A percentile compares a stretch with the other conserved stretches of the same genome.
Conservation (phyloP, 1,140 invertebrate species). For the Olivierus martensii region DNA sequence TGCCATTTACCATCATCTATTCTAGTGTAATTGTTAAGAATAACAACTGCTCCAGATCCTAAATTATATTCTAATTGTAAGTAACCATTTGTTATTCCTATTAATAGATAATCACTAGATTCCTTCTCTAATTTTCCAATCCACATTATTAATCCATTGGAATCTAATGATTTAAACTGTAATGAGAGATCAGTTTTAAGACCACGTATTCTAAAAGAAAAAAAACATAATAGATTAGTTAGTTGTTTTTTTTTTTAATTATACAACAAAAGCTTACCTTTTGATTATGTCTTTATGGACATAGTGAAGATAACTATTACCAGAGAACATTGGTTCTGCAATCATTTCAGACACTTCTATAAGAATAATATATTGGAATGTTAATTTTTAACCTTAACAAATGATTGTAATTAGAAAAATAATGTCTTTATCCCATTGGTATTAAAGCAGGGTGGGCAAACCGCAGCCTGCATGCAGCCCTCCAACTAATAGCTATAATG, state of each 20-base stretch:
- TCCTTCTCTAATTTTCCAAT: conserved; percentile 51
- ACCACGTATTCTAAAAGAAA: conserved; percentile 49
- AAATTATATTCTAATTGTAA: conserved; percentile 45
- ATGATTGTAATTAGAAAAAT: too few relatives aligned
- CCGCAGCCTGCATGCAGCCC: too few relatives aligned
- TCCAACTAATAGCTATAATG: too few relatives aligned
- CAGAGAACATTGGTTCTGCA: conserved; percentile 47
- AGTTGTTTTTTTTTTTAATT: too few relatives aligned
- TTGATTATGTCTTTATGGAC: conserved; percentile 62
- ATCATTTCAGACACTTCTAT: conserved; percentile 22
- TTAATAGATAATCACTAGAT: conserved; percentile 56
- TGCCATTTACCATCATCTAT: conserved; percentile 89
- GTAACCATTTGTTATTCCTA: conserved; percentile 65
- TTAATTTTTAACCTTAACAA: too few relatives aligned
- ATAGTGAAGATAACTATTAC: conserved; percentile 54
- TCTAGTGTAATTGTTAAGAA: conserved; percentile 70
- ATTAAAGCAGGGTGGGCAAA: too few relatives aligned
- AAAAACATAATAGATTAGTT: too few relatives aligned
- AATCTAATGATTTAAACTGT: conserved; percentile 47
- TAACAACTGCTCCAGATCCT: conserved; percentile 35
- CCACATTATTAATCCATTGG: conserved; percentile 77
- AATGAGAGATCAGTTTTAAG: conserved; percentile 68
- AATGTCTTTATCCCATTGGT: too few relatives aligned
- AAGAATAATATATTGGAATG: conserved; percentile 3
- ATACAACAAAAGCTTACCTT: conserved; percentile 29